phyloP scores from a whole-genome alignment of 2,888 invertebrate genomes.

The Acrocera orbiculus region DNA sequence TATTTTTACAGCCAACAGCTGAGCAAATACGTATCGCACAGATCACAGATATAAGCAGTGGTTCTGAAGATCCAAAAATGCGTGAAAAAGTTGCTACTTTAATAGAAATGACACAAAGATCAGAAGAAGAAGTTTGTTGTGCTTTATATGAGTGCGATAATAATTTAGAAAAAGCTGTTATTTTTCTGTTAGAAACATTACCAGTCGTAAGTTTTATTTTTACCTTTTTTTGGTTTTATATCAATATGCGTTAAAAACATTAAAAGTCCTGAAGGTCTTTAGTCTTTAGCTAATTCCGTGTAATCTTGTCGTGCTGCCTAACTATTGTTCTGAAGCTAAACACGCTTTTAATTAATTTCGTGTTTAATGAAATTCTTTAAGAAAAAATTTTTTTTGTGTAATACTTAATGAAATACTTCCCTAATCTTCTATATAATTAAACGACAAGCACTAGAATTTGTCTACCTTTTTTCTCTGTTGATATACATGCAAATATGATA shows the following conservation, averaged over 20 bases:
- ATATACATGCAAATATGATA: no score
- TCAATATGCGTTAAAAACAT: not conserved
- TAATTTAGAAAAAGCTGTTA: conserved; percentile 55
- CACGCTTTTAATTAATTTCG: no score
- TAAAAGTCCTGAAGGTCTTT: not conserved
- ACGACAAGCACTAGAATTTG: no score
- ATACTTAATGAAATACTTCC: no score
- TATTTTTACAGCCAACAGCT: conserved; percentile 46
- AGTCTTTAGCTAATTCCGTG: no score
- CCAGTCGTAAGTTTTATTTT: conserved; percentile 23
- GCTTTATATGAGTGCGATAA: conserved; percentile 87
- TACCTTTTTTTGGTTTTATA: not conserved
- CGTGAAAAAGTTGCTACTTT: conserved; percentile 58
- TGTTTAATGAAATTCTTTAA: no score
- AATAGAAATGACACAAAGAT: conserved; percentile 78
- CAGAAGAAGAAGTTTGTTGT: conserved; percentile 80
- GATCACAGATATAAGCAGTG: conserved; percentile 53
- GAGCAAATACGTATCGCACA: conserved; percentile 73
- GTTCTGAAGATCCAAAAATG: conserved; percentile 42
- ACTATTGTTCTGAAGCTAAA: no score
- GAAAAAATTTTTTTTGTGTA: no score
- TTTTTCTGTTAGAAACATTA: conserved; percentile 29
- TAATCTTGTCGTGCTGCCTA: no score
- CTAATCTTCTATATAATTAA: no score
- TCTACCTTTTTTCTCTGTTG: no score